Percentiles rank a stretch among this genome's conserved stretches.
Conservation (phyloP, 2,113 vertebrate species). For the Onychorhynchus coronatus region DNA sequence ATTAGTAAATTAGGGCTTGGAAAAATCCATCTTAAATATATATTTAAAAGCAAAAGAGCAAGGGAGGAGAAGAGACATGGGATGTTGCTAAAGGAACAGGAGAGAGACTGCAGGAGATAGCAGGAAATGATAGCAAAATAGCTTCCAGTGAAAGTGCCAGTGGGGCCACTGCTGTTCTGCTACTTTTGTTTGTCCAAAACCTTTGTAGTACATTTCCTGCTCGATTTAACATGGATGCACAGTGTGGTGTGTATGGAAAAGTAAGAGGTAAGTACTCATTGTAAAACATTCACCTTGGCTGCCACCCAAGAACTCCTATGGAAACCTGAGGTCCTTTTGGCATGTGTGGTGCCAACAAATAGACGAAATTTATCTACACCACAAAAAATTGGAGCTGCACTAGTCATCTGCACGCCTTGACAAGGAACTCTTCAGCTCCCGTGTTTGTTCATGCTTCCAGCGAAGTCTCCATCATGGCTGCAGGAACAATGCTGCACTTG, state of each 20-base stretch:
- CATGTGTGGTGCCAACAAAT: background rate
- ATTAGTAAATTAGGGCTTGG: slow-evolving; percentile 6
- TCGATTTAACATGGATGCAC: background rate
- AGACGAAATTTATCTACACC: background rate
- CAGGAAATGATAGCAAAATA: background rate
- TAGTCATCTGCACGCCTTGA: background rate
- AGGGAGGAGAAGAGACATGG: background rate
- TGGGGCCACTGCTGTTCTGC: background rate
- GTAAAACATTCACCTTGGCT: background rate
- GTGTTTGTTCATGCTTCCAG: background rate
- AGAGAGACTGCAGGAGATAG: background rate
- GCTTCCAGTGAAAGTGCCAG: background rate
- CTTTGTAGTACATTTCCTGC: background rate
- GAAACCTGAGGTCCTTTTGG: background rate
- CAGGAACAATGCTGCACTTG: background rate
- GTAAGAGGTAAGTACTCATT: background rate
- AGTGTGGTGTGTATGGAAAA: background rate
- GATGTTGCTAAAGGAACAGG: slow-evolving; percentile 4
- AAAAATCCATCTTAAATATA: background rate
- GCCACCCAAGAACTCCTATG: background rate
- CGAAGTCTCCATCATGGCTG: background rate
- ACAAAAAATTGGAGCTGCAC: background rate
- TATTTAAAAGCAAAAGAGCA: slow-evolving; percentile 25
- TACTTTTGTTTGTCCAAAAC: background rate
- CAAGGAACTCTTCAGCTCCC: background rate